phyloP scores from a whole-genome alignment of 1,140 invertebrate species.

The Marisa cornuarietis region DNA sequence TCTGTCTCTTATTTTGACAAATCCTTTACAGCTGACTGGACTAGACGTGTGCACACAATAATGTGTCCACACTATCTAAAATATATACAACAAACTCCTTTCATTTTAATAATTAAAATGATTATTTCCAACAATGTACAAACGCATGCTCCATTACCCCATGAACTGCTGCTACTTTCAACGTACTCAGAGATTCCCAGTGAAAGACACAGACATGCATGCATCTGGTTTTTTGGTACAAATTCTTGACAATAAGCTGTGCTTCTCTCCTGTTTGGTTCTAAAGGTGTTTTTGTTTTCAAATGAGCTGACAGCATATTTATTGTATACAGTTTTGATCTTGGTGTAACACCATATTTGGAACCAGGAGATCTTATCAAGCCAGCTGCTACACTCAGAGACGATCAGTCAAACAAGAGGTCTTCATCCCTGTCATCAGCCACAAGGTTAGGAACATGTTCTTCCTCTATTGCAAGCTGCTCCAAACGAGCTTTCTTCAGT shows the following conservation, averaged over 20 bases:
- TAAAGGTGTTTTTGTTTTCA: neutral
- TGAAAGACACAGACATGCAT: neutral
- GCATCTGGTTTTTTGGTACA: neutral
- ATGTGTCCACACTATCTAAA: no score
- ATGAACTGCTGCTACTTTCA: no score
- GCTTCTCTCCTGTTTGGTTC: no score
- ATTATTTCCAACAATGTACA: no score
- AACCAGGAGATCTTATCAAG: neutral
- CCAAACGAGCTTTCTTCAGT: conserved; percentile 56
- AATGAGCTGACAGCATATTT: neutral
- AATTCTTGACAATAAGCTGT: neutral
- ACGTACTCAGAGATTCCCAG: neutral
- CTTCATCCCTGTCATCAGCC: conserved; percentile 88
- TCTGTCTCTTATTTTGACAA: no score
- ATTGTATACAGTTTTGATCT: conserved; percentile 1
- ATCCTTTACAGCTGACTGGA: no score
- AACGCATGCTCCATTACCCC: no score
- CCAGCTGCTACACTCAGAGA: neutral
- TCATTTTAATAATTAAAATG: no score
- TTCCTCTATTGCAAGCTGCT: conserved; percentile 68
- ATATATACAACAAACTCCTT: no score
- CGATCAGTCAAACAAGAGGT: conserved; percentile 78
- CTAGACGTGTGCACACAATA: no score
- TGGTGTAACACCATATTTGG: neutral
- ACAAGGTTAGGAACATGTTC: conserved; percentile 75